phyloP scores from a whole-genome alignment of 1,140 invertebrate species.

The Lucilia sericata region DNA sequence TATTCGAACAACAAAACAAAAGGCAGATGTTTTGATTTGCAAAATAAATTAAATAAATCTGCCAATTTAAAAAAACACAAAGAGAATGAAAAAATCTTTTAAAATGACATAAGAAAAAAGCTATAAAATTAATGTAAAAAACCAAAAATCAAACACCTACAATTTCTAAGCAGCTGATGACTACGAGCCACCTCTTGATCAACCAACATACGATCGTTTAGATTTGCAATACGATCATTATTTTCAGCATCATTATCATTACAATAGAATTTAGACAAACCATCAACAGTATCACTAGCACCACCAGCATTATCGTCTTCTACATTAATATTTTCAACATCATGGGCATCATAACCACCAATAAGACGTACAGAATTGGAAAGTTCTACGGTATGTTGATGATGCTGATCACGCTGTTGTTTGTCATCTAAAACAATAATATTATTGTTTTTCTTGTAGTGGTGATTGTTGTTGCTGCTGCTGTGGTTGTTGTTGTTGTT shows the following conservation, averaged over 20 bases:
- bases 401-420: not conserved
- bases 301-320: not conserved
- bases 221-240: not conserved
- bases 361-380: not conserved
- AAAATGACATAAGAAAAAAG: constrained; percentile 11
- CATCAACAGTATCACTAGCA: constrained; percentile 1
- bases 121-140: not conserved
- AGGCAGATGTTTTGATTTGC: not conserved
- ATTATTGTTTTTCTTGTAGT: not conserved
- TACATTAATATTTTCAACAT: not conserved
- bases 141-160: constrained; percentile 43
- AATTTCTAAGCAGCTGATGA: constrained; percentile 46
- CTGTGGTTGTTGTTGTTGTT: not conserved
- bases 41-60: constrained; percentile 6
- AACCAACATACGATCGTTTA: not conserved
- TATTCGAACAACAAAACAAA: not conserved
- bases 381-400: no score
- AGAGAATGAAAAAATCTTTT: not conserved
- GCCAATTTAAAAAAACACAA: not conserved
- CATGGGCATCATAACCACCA: not conserved
- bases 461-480: not conserved
- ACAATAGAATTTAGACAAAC: not conserved
- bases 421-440: not conserved
- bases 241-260: not conserved
- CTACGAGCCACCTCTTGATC: constrained; percentile 34